Conservation (phyloP, 2,113 vertebrate species). For the Illadopsis cleaveri region DNA sequence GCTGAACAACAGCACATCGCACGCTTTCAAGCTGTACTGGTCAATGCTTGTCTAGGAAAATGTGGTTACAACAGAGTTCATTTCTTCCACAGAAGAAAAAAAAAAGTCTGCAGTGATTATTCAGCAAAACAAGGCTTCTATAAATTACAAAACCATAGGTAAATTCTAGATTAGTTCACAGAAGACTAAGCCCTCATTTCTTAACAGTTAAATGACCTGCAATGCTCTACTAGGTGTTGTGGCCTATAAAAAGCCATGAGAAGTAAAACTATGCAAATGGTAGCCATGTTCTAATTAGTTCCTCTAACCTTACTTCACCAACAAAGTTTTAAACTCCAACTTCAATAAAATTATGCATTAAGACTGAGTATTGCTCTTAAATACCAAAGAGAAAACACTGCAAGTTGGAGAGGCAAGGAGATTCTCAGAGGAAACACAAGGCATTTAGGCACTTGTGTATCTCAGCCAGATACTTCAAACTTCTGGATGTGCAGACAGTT, state of each 20-base stretch:
- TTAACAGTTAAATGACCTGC: not conserved
- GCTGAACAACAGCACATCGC: not conserved
- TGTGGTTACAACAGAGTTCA: rapidly evolving
- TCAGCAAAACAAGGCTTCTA: not conserved
- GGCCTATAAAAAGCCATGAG: not conserved
- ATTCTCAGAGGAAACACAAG: not conserved
- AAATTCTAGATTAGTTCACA: not conserved
- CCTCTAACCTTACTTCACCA: not conserved
- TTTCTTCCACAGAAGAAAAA: not conserved
- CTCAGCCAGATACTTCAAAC: not conserved
- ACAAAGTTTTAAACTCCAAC: not conserved
- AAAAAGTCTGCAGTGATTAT: not conserved
- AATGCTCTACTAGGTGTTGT: not conserved
- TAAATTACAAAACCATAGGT: not conserved
- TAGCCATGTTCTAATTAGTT: not conserved
- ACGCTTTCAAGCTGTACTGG: not conserved
- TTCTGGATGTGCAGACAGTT: not conserved
- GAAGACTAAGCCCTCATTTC: not conserved
- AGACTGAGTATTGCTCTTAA: not conserved
- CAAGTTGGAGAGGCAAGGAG: not conserved
- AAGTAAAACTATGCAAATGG: not conserved
- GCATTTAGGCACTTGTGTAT: not conserved
- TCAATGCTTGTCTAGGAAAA: not conserved
- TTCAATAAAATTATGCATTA: not conserved
- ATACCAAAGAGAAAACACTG: not conserved